phyloP scores from a whole-genome alignment of 1,140 invertebrate species.

The Drosophila parvula region DNA sequence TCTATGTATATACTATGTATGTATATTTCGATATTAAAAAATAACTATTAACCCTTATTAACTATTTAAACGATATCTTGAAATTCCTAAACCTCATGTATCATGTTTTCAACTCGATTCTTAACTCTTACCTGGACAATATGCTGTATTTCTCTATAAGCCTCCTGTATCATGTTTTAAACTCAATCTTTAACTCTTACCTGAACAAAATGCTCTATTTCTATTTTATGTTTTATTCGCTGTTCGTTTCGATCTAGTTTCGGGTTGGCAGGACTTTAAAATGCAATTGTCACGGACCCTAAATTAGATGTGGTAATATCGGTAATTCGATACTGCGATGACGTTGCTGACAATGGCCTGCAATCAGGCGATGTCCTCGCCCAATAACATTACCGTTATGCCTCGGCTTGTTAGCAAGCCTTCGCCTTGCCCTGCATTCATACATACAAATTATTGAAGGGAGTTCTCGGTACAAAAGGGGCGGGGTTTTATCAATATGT shows the following conservation, averaged over 20 bases:
- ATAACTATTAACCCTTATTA: no score
- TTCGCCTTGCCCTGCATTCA: slow-evolving; percentile 27
- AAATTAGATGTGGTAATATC: slow-evolving; percentile 53
- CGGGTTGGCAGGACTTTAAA: slow-evolving; percentile 54
- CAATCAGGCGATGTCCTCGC: slow-evolving; percentile 52
- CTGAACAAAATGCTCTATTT: neutral
- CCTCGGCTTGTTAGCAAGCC: slow-evolving; percentile 10
- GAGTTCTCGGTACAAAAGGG: slow-evolving; percentile 17
- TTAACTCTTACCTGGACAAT: neutral
- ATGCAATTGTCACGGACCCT: slow-evolving; percentile 62
- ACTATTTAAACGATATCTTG: no score
- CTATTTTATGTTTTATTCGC: neutral
- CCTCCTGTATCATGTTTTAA: no score
- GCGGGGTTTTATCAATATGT: slow-evolving; percentile 61
- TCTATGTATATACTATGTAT: no score
- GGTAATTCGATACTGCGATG: slow-evolving; percentile 64
- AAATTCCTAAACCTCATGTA: no score
- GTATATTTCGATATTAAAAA: no score
- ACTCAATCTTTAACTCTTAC: neutral
- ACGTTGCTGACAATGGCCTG: slow-evolving; percentile 60
- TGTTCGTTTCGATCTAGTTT: neutral
- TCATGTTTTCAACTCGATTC: no score
- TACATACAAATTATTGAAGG: slow-evolving; percentile 10
- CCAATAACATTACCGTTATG: slow-evolving; percentile 18
- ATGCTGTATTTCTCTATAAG: neutral